Evolutionary conservation across 2,888 invertebrate species (phyloP).

Genomic region (Phasia obesa): DNA sequence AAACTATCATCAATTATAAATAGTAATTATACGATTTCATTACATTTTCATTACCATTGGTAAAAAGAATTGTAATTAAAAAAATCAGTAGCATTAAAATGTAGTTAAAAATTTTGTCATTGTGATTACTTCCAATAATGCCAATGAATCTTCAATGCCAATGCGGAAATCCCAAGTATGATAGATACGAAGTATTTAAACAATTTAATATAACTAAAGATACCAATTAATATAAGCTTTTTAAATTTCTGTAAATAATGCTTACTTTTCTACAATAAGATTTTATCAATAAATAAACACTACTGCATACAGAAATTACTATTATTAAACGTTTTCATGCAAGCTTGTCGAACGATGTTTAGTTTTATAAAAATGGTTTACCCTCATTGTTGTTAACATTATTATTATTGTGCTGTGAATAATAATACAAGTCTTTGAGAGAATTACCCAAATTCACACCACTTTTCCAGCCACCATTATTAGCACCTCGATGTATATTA

Average conservation of each 20-base stretch:
- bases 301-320: not conserved
- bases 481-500: constrained; percentile 14
- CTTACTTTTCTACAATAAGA: not conserved
- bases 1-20: too few species aligned
- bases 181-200: too few species aligned
- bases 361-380: constrained; percentile 77
- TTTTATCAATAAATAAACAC: not conserved
- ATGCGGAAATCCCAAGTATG: too few species aligned
- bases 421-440: constrained; percentile 60
- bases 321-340: not conserved
- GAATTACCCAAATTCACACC: constrained; percentile 29
- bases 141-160: too few species aligned
- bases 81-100: too few species aligned
- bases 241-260: not conserved
- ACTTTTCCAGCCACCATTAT: constrained; percentile 18
- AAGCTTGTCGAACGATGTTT: not conserved
- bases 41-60: too few species aligned
- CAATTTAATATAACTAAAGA: too few species aligned
- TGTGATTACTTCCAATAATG: too few species aligned
- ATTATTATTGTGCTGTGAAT: constrained; percentile 70
- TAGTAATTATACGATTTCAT: too few species aligned
- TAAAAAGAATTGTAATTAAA: too few species aligned
- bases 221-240: too few species aligned
- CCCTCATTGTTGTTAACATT: constrained; percentile 69
- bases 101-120: too few species aligned